phyloP scores from a whole-genome alignment of 2,888 invertebrate species.

The Trissoscelio sp. region DNA sequence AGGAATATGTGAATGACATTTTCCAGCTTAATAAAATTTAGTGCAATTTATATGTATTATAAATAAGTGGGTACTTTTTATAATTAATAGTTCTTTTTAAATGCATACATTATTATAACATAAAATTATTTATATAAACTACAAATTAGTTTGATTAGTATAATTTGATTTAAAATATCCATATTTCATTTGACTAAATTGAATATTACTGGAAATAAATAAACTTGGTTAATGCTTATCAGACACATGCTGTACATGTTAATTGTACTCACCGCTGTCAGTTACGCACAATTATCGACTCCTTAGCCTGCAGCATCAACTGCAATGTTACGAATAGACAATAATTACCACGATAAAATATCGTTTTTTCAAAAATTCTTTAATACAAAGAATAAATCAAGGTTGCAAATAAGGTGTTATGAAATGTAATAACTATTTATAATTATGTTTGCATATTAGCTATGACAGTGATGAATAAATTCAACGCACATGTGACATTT shows the following conservation, averaged over 20 bases:
- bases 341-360: conserved; percentile 37
- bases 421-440: conserved; percentile 32
- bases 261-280: conserved; percentile 41
- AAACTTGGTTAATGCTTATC: no score
- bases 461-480: conserved; percentile 55
- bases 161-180: no score
- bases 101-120: no score
- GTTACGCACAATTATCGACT: conserved; percentile 40
- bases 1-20: no score
- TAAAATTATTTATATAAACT: no score
- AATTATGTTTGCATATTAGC: neutral
- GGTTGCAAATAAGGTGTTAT: conserved; percentile 35
- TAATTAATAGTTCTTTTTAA: no score
- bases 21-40: no score
- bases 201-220: no score
- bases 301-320: conserved; percentile 49
- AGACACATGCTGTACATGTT: neutral
- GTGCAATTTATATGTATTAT: no score
- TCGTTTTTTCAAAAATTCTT: conserved; percentile 16
- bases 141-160: no score
- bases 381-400: conserved; percentile 24
- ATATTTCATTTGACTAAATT: no score
- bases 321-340: conserved; percentile 52
- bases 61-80: no score
- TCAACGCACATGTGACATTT: conserved; percentile 23